Conservation (phyloP, 2,888 invertebrate genomes). For the Dendrolimus pini region DNA sequence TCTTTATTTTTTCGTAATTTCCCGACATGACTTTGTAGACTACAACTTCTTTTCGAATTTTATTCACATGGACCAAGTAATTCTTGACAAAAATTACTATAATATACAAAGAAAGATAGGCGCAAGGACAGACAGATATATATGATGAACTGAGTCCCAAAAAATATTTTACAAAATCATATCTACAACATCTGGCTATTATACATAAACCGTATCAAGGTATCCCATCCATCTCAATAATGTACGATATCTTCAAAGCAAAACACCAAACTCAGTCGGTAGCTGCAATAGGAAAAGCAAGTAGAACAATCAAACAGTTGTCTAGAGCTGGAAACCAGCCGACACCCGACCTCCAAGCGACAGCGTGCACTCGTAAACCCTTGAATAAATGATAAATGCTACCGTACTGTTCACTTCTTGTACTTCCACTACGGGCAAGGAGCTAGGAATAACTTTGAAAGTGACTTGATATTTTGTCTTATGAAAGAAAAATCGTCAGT, state of each 20-base stretch:
- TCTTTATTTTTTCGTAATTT: too few species aligned
- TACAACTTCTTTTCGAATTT: too few species aligned
- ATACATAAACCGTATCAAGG: too few species aligned
- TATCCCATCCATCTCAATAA: neutral
- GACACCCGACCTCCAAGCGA: conserved; percentile 36
- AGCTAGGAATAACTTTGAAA: neutral
- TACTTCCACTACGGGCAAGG: neutral
- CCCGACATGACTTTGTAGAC: too few species aligned
- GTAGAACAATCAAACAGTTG: conserved; percentile 8
- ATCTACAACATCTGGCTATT: too few species aligned
- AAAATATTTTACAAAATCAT: too few species aligned
- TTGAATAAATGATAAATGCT: conserved; percentile 66
- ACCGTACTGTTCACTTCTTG: conserved; percentile 13
- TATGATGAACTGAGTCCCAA: too few species aligned
- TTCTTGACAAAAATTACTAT: too few species aligned
- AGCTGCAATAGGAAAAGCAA: conserved; percentile 3
- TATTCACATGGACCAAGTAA: too few species aligned
- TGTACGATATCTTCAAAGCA: neutral
- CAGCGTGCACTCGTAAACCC: conserved; percentile 35
- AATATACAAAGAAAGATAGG: too few species aligned
- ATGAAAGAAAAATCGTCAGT: too few species aligned
- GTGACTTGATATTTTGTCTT: neutral
- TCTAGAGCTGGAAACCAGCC: conserved; percentile 17
- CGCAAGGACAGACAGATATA: too few species aligned
- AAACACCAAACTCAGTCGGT: conserved; percentile 5